Evolutionary conservation across 2,888 invertebrate genomes (phyloP).

Genomic region (Pogonocherus hispidulus): DNA sequence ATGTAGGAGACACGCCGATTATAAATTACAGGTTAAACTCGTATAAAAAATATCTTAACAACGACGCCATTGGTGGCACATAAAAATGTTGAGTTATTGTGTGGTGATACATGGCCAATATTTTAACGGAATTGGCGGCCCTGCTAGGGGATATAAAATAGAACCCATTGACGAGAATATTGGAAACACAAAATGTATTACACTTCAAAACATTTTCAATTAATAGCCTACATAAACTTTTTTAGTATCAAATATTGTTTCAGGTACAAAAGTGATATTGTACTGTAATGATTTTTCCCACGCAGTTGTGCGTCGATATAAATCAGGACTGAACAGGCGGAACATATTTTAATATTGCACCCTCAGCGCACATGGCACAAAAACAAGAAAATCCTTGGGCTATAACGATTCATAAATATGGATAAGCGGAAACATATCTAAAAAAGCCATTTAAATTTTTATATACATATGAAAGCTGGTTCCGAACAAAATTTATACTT

Average conservation of each 20-base stretch:
- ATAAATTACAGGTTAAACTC: constrained; percentile 16
- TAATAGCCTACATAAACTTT: background rate
- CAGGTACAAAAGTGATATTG: background rate
- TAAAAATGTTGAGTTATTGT: constrained; percentile 30
- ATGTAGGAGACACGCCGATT: background rate
- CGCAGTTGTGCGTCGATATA: background rate
- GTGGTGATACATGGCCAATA: constrained; percentile 24
- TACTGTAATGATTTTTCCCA: too few relatives aligned
- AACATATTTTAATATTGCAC: constrained; percentile 1
- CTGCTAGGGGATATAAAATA: constrained; percentile 20
- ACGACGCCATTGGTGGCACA: constrained; percentile 29
- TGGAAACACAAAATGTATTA: constrained; percentile 20
- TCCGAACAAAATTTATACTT: background rate
- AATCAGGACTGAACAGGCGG: constrained; percentile 1
- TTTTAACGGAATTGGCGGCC: constrained; percentile 25
- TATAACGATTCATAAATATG: constrained; percentile 4
- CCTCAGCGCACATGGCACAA: background rate
- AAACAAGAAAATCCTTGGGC: constrained; percentile 3
- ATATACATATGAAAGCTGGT: background rate
- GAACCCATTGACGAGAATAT: constrained; percentile 20
- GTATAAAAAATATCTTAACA: constrained; percentile 22
- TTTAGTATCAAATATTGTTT: background rate
- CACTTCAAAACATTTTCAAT: constrained; percentile 18
- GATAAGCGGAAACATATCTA: constrained; percentile 4
- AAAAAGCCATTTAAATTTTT: constrained; percentile 3